Base-by-base conservation (phyloP, 2,113 vertebrate genomes). In the Zootoca vivipara region DNA sequence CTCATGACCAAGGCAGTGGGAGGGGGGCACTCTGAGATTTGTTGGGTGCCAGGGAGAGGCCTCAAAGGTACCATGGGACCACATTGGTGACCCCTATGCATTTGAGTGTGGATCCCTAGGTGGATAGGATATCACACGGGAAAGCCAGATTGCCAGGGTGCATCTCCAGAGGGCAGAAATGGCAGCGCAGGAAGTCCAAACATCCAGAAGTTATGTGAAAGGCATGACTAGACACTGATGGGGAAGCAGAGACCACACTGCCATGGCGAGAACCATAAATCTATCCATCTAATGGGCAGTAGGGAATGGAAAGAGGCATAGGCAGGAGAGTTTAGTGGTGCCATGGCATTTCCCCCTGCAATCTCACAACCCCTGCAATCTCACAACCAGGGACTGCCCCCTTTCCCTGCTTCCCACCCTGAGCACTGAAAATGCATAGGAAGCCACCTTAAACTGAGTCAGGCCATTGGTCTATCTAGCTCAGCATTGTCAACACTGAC, bases 371-470 rank as follows among this genome's bases (percentile, higher is more conserved):
- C 78, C 83, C 83, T 13, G 82, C 6, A n/a, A 20, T 52, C 90
- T 35, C 58, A 86, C 46, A 24, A 73, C 15, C 78, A 91, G 87
- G 88, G 58, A 92, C 88, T 18, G 91, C 87, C 82, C 86, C 77
- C 52, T 42, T 78, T 65, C 16, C 58, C 77, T 20, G 28, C 7
- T 91, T 87, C 73, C 79, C 10, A 26, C 26, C 87, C 81, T 81
- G 82, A 38, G 52, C 69, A n/a, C 58, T 20, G 58, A 62, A 62
- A 62, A 18, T 62, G 4, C 18, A 62, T 20, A 62, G 4, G 58
- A 62, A 62, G 58, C 58, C 18, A 20, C 58, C 58, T 62, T 62
- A 62, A 18, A 62, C 58, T 62, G 58, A 20, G 58, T 62, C 58
- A 62, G 13, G 18, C 58, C 58, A 62, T 62, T 20, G 58, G 13